Evolutionary conservation across 2,797 vertebrate species (phyloP).

Genomic region (Acrossocheilus fasciatus): DNA sequence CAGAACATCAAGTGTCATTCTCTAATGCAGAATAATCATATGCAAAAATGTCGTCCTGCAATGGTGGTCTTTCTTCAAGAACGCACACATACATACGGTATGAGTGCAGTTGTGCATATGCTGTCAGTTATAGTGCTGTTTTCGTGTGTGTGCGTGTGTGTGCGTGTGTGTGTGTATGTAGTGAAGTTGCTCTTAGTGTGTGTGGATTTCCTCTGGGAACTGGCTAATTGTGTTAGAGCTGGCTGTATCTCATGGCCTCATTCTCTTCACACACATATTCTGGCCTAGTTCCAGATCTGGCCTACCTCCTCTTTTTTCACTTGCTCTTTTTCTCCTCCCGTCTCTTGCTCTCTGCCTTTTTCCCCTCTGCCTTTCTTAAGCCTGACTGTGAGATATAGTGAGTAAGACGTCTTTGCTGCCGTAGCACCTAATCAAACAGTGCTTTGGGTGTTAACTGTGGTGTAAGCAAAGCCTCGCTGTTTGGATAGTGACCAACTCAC

Average conservation of each 20-base stretch:
- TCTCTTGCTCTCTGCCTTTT: conserved; percentile 25
- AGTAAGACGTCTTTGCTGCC: conserved; percentile 42
- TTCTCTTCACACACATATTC: conserved; percentile 39
- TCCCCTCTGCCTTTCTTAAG: not conserved
- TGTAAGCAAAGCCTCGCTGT: conserved; percentile 41
- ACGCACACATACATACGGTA: conserved; percentile 10
- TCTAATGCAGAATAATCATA: conserved; percentile 4
- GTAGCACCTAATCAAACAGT: conserved; percentile 48
- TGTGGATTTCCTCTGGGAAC: conserved; percentile 46
- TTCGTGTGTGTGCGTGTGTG: not conserved
- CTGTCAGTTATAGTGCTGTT: not conserved
- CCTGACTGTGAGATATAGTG: conserved; percentile 33
- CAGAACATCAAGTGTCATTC: not conserved
- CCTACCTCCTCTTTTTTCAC: conserved; percentile 3
- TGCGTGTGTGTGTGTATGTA: not conserved
- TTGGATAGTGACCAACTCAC: conserved; percentile 40
- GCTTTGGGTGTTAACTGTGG: conserved; percentile 38
- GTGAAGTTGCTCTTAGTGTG: conserved; percentile 20
- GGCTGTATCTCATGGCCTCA: conserved; percentile 54
- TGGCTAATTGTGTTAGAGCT: conserved; percentile 47
- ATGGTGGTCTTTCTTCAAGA: not conserved
- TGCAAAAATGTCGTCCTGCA: not conserved
- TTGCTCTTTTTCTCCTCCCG: conserved; percentile 7
- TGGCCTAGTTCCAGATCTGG: conserved; percentile 51
- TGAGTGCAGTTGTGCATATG: not conserved